Conservation (phyloP, 2,888 invertebrate species). For the Cheiracanthium punctorium region DNA sequence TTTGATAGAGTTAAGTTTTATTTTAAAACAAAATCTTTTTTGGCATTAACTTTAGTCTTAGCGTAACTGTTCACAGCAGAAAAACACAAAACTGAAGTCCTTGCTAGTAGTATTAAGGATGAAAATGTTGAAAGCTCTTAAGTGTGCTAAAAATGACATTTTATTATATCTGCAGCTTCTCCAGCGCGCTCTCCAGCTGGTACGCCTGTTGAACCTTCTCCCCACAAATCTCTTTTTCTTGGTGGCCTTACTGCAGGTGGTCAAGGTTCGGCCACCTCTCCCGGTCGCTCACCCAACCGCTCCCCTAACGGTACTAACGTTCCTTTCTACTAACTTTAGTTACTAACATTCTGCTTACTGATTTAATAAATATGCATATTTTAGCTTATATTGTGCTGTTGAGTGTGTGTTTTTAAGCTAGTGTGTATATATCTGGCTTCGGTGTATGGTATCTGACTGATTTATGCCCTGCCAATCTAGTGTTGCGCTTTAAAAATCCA, state of each 20-base stretch:
- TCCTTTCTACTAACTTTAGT: conserved; percentile 25
- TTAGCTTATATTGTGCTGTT: background rate
- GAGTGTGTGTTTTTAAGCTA: no score
- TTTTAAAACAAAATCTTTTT: no score
- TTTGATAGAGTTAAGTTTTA: no score
- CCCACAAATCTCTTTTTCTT: conserved; percentile 71
- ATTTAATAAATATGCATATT: background rate
- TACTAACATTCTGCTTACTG: conserved; percentile 31
- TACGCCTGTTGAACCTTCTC: conserved; percentile 71
- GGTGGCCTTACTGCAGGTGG: conserved; percentile 69
- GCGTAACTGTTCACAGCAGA: no score
- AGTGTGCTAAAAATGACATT: no score
- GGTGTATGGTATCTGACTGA: no score
- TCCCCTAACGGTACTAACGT: conserved; percentile 87
- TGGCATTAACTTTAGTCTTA: no score
- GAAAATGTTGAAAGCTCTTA: background rate
- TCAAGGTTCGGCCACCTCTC: conserved; percentile 57
- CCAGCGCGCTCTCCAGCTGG: conserved; percentile 73
- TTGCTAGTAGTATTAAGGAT: background rate
- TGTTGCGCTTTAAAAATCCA: no score
- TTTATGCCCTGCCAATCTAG: no score
- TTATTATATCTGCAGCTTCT: conserved; percentile 65
- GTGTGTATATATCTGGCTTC: no score
- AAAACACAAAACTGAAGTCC: no score
- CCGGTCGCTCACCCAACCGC: conserved; percentile 78